Base-by-base conservation (phyloP, 2,888 invertebrate species). In the Phyllotreta striolata region DNA sequence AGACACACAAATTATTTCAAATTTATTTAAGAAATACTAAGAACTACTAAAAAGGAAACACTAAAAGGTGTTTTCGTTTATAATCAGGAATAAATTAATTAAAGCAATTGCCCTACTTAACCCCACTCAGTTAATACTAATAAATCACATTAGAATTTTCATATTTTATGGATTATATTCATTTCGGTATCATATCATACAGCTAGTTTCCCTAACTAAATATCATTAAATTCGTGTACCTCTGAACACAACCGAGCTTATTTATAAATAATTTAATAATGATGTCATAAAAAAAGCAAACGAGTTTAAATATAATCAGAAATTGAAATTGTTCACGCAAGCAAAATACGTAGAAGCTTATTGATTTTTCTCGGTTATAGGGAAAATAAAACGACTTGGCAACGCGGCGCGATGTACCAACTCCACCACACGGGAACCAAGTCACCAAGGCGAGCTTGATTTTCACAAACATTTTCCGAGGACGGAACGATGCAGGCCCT, bases 401-500 rank as follows among this genome's bases (percentile, higher is more conserved):
- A 65, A 65, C 65, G 24, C n/a, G 14, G 65, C 40, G 35, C 39
- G 43, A 65, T 65, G 46, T 65, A 65, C 65, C 65, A 65, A 65
- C 65, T 62, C 65, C 57, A 41, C 64, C 61, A 64, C 62, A 65
- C 62, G 52, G 55, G 54, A 43, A 65, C 65, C 61, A 65, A 65
- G 62, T 65, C 65, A 65, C 65, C 78, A 80, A 76, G 77, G 81
- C 80, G 81, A 81, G 81, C 78, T 80, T 78, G 81, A 81, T 80
- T 81, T 81, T 78, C 80, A 79, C 80, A 80, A 81, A 81, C 80
- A 81, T 81, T 81, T 81, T 80, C 80, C 77, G 78, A 81, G 81
- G 80, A 80, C 77, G 79, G 84, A 85, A 86, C 85, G 85, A 87
- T 87, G 87, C 85, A 84, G 85, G 84, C 83, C 83, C 83, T 84